Evolutionary conservation across 2,888 invertebrate species (phyloP).

Genomic region (Oscheius sp.): DNA sequence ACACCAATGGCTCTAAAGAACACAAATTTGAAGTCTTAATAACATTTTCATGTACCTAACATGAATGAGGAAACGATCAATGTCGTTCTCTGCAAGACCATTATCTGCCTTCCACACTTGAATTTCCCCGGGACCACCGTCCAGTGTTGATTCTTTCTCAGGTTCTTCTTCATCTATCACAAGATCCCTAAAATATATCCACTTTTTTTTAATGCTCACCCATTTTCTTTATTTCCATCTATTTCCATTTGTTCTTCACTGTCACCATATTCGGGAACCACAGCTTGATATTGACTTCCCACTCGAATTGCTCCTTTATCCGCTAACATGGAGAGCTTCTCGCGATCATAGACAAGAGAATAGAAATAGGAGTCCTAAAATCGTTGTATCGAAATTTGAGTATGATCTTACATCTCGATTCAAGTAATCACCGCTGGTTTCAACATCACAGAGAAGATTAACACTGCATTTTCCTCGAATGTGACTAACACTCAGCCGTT

Average conservation of each 20-base stretch:
- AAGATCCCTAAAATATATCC: slow-evolving; percentile 14
- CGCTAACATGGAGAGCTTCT: slow-evolving; percentile 96
- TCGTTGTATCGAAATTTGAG: not conserved
- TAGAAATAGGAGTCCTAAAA: slow-evolving; percentile 97
- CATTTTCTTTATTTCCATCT: slow-evolving; percentile 46
- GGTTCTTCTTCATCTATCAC: slow-evolving; percentile 18
- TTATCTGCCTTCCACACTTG: slow-evolving; percentile 94
- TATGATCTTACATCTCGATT: not conserved
- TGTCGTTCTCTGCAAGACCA: slow-evolving; percentile 89
- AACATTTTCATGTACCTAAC: slow-evolving; percentile 72
- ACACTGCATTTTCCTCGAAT: slow-evolving; percentile 98
- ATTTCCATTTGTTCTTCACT: slow-evolving; percentile 31
- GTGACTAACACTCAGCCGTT: slow-evolving; percentile 96
- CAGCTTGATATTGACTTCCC: slow-evolving; percentile 93
- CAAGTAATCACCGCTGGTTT: slow-evolving; percentile 88
- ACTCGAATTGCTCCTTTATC: slow-evolving; percentile 90
- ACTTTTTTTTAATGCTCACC: slow-evolving; percentile 17
- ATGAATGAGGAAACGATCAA: slow-evolving; percentile 95
- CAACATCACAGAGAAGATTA: slow-evolving; percentile 97
- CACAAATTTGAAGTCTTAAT: not conserved
- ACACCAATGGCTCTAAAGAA: slow-evolving; percentile 85
- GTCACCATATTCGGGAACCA: slow-evolving; percentile 22
- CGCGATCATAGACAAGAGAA: slow-evolving; percentile 98
- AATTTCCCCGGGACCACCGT: slow-evolving; percentile 72
- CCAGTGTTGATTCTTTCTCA: not conserved